These are phyloP conservation scores for Ceramica pisi DNA, from an alignment of 2,888 invertebrate genomes.

Conservation along the genomic window DNA sequence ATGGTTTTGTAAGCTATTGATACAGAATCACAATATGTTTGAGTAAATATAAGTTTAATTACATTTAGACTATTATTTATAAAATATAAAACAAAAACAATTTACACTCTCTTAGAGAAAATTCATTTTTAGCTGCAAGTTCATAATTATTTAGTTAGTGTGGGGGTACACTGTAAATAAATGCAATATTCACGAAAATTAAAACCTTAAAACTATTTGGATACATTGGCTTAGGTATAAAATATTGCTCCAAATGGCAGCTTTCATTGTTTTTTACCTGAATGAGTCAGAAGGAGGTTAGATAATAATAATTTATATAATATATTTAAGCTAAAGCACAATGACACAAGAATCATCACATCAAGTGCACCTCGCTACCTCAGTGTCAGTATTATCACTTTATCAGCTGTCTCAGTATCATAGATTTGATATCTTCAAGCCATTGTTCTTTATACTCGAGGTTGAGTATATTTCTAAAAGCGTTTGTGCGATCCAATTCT, in stretches of 20 bases:
- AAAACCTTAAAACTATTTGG: constrained; percentile 30
- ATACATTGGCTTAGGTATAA: constrained; percentile 29
- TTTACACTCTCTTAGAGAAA: constrained; percentile 21
- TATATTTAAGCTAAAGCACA: constrained; percentile 36
- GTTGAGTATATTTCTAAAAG: constrained; percentile 87
- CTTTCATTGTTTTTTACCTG: constrained; percentile 6
- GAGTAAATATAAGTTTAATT: constrained; percentile 46
- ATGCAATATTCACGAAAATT: constrained; percentile 38
- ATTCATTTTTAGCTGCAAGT: constrained; percentile 13
- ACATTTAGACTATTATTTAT: constrained; percentile 25
- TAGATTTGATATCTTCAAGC: constrained; percentile 89
- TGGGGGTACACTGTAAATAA: constrained; percentile 14
- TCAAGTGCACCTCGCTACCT: background rate
- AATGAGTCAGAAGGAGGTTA: too few species aligned
- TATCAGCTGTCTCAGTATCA: constrained; percentile 84
- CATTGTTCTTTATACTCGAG: constrained; percentile 90
- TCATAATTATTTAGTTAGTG: constrained; percentile 25
- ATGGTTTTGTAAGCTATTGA: constrained; percentile 16
- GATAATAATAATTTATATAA: constrained; percentile 12
- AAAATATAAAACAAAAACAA: constrained; percentile 19
- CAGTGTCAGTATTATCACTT: constrained; percentile 70
- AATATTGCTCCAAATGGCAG: constrained; percentile 48
- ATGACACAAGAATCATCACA: constrained; percentile 23
- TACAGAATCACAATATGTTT: constrained; percentile 31
- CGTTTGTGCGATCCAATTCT: constrained; percentile 82